phyloP scores from a whole-genome alignment of 2,113 vertebrate species.

The Panthera tigris region DNA sequence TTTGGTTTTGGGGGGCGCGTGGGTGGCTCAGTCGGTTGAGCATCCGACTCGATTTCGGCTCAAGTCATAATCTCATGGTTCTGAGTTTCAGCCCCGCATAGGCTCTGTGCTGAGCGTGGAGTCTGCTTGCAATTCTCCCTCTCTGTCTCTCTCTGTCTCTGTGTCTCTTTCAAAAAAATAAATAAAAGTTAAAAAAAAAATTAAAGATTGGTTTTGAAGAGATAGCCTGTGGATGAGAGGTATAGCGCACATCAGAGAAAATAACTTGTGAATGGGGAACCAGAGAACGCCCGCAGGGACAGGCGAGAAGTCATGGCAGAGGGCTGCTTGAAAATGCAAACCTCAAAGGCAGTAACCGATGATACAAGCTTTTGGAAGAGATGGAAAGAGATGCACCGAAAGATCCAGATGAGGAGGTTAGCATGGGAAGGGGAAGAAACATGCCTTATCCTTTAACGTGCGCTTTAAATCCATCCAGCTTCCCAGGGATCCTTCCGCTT shows the following conservation, averaged over 20 bases:
- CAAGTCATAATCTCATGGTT: no score
- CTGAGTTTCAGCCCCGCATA: no score
- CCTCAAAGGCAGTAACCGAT: neutral
- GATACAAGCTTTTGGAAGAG: neutral
- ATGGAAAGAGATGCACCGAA: neutral
- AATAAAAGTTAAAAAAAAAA: no score
- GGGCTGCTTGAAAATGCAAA: neutral
- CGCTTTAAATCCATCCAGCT: neutral
- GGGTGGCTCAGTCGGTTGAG: no score
- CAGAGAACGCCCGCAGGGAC: neutral
- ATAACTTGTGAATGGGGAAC: neutral
- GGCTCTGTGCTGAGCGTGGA: no score
- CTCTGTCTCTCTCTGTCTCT: no score
- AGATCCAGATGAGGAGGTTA: neutral
- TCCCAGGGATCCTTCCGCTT: neutral
- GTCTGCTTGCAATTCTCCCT: no score
- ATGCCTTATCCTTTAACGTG: neutral
- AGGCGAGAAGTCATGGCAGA: neutral
- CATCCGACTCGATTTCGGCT: no score
- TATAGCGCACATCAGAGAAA: neutral
- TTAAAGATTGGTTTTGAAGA: neutral
- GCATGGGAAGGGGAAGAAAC: neutral
- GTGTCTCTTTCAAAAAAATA: no score
- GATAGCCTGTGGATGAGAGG: neutral
- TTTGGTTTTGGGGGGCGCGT: no score